These are phyloP conservation scores for Spodoptera exigua DNA, from an alignment of 2,888 invertebrate genomes.

Conservation along the genomic window DNA sequence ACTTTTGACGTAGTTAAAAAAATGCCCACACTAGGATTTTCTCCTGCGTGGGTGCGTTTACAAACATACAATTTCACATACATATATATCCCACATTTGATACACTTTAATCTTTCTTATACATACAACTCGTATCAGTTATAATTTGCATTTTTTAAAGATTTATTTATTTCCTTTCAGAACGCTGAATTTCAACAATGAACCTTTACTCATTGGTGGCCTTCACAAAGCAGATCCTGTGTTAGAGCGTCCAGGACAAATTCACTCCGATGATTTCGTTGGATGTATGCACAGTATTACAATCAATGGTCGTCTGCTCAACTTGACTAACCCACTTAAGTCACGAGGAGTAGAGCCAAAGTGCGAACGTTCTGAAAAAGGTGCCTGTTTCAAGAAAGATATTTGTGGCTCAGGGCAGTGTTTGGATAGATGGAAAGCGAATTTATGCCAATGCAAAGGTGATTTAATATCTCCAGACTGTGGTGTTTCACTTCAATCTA, in stretches of 20 bases:
- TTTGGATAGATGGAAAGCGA: constrained; percentile 95
- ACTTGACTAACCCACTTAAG: constrained; percentile 93
- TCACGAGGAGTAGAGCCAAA: constrained; percentile 93
- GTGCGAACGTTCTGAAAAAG: constrained; percentile 92
- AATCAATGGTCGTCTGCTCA: constrained; percentile 95
- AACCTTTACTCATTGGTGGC: constrained; percentile 95
- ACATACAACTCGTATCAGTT: no score
- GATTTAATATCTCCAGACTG: constrained; percentile 94
- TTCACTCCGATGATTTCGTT: constrained; percentile 97
- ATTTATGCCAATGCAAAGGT: constrained; percentile 92
- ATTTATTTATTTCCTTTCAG: constrained; percentile 87
- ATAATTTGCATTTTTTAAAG: background rate
- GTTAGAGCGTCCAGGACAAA: constrained; percentile 96
- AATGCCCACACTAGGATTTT: no score
- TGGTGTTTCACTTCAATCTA: constrained; percentile 92
- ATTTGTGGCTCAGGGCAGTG: constrained; percentile 91
- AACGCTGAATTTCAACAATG: constrained; percentile 96
- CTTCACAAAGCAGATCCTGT: constrained; percentile 95
- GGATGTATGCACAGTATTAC: constrained; percentile 98
- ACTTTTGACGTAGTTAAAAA: no score
- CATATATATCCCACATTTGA: no score
- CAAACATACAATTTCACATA: no score
- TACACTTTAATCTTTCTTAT: no score
- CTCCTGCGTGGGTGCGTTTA: no score
- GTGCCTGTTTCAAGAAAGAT: constrained; percentile 90